phyloP scores from a whole-genome alignment of 2,888 invertebrate genomes.

The Tetragonisca angustula region DNA sequence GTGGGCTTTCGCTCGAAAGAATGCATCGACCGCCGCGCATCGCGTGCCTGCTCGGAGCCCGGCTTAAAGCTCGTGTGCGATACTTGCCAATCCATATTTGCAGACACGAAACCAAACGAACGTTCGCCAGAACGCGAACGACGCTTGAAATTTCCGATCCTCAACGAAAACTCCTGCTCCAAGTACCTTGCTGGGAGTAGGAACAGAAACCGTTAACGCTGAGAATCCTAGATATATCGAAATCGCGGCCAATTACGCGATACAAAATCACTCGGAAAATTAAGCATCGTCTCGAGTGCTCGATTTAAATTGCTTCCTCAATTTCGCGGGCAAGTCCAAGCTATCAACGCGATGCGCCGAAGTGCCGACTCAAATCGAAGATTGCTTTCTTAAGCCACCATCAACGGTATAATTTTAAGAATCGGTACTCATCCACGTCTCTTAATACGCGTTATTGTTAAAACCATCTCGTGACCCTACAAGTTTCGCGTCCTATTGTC shows the following conservation, averaged over 20 bases:
- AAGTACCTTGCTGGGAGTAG: neutral
- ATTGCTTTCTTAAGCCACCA: slow-evolving; percentile 22
- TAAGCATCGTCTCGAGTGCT: slow-evolving; percentile 67
- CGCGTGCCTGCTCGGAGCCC: slow-evolving; percentile 34
- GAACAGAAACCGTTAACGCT: slow-evolving; percentile 7
- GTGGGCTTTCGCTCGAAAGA: slow-evolving; percentile 19
- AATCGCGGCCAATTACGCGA: slow-evolving; percentile 34
- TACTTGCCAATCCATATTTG: neutral
- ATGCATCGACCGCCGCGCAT: slow-evolving; percentile 45
- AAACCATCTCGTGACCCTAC: neutral
- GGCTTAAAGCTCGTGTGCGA: slow-evolving; percentile 12
- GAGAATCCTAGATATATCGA: slow-evolving; percentile 3
- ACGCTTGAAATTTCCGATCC: neutral
- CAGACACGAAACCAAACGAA: slow-evolving; percentile 12
- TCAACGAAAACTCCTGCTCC: neutral
- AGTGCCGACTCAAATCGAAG: slow-evolving; percentile 31
- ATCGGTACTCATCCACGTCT: neutral
- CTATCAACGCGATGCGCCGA: neutral
- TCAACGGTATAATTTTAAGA: slow-evolving; percentile 16
- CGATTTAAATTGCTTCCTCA: slow-evolving; percentile 67
- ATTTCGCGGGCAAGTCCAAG: slow-evolving; percentile 41
- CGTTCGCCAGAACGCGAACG: neutral
- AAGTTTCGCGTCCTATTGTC: neutral
- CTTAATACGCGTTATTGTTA: neutral
- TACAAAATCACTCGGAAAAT: slow-evolving; percentile 47